Evolutionary conservation across 2,113 vertebrate species (phyloP), one percentile per base, ranked within the genome.

Genomic region (Crotalus tigris): DNA sequence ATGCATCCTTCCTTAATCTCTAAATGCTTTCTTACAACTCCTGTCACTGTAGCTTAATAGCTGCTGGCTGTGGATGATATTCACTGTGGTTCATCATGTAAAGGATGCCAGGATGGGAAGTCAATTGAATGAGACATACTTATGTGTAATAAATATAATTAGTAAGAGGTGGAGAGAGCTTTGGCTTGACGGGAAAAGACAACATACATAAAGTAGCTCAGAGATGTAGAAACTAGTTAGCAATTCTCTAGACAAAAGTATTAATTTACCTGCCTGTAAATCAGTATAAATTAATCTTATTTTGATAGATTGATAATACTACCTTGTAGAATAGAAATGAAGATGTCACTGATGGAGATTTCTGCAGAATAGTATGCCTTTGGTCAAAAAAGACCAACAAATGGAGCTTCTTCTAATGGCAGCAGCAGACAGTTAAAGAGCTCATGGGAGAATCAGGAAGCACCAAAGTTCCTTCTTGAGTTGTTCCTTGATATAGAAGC

Each of bases 381-480:
- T 29, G 10, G 59, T 75, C 23, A 33, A 59, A 33, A 49, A 92
- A 46, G 44, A 33, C 69, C 26, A 61, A 55, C 33, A 92, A 90
- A 49, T 85, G 88, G 57, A 55, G 21, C 26, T 46, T 21, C 26
- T 86, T 75, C 55, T 39, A 61, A 90, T 58, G 61, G 46, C 29
- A n/a, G 33, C 10, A 61, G 44, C 15, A 26, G 10, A 21, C 75
- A 39, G 59, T 90, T 39, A 29, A 23, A 24, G 69, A 58, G 23
- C 21, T 90, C 87, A 92, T 64, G 33, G 29, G 88, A 93, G 69
- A 93, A 59, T 7, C 55, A 93, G 92, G 59, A 85, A 92, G 39
- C 85, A 46, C 44, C 2, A 3, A 9, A 26, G 85, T n/a, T 59
- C 69, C 26, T 75, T 29, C 88, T 92, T 92, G 92, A 85, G 89